A percentile compares a stretch with the other conserved stretches of the same genome.
Conservation (phyloP, 2,113 vertebrate genomes). For the Antigone vipio region DNA sequence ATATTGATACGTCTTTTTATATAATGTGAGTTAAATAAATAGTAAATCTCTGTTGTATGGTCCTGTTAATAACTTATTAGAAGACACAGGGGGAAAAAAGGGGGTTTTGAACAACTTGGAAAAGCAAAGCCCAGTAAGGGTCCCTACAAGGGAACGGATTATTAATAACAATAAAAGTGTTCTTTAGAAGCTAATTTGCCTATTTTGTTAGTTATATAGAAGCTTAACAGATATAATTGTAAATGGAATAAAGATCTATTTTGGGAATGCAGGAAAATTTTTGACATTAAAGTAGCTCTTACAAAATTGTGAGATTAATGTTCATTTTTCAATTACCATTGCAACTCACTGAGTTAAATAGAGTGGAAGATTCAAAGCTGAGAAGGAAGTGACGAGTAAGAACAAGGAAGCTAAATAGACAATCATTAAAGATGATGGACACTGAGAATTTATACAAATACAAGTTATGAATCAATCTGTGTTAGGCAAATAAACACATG, state of each 20-base stretch:
- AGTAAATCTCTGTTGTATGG: background rate
- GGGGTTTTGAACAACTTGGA: background rate
- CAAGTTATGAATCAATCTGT: background rate
- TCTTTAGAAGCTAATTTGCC: background rate
- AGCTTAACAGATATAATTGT: background rate
- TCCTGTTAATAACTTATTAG: background rate
- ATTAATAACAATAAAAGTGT: background rate
- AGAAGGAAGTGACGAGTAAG: background rate
- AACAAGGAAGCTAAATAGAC: background rate
- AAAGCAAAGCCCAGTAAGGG: background rate
- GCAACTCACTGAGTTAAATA: background rate
- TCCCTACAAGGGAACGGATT: background rate
- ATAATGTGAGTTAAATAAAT: background rate
- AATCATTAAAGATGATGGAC: background rate
- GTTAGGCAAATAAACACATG: background rate
- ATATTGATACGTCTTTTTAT: background rate
- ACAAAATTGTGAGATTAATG: background rate
- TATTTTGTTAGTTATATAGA: background rate
- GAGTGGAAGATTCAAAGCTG: background rate
- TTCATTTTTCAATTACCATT: background rate
- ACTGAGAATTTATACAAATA: background rate
- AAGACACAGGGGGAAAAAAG: rapidly evolving
- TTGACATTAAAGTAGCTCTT: background rate
- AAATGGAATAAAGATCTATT: background rate
- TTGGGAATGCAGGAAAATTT: background rate